These are phyloP conservation scores for Trissonchulus latispiculum DNA, from an alignment of 2,888 invertebrate species.

Conservation along the genomic window DNA sequence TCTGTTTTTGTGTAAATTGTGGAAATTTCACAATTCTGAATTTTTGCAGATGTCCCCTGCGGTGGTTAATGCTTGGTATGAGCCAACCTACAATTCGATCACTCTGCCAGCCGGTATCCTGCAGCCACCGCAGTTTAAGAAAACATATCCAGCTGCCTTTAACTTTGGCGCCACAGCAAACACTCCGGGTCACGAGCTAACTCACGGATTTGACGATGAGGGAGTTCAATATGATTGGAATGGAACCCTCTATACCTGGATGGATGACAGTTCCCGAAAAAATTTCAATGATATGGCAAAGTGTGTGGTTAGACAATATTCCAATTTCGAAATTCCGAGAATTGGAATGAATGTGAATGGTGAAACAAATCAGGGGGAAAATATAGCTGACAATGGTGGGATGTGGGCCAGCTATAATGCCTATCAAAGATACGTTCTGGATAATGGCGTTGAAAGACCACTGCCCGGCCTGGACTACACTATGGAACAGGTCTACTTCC, in stretches of 20 bases:
- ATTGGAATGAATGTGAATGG: not conserved
- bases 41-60: constrained; percentile 3
- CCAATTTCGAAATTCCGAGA: too few species aligned
- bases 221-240: constrained; percentile 1
- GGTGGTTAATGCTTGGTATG: constrained; percentile 1
- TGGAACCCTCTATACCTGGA: not conserved
- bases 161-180: not conserved
- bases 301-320: not conserved
- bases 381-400: constrained; percentile 14
- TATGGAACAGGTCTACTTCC: constrained; percentile 8
- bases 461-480: not conserved
- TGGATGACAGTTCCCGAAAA: not conserved
- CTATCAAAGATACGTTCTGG: not conserved
- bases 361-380: constrained; percentile 3
- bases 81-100: not conserved
- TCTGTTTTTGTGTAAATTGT: too few species aligned
- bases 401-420: not conserved
- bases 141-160: not conserved
- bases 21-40: too few species aligned
- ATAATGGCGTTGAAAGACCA: not conserved
- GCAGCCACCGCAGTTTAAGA: not conserved
- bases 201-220: constrained; percentile 5
- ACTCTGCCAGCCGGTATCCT: constrained; percentile 1
- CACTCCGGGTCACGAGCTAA: not conserved
- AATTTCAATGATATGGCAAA: not conserved